These are phyloP conservation scores for Stichodactyla mertensii DNA, from an alignment of 64 coral and sea anemone genomes.

Conservation along the genomic window DNA sequence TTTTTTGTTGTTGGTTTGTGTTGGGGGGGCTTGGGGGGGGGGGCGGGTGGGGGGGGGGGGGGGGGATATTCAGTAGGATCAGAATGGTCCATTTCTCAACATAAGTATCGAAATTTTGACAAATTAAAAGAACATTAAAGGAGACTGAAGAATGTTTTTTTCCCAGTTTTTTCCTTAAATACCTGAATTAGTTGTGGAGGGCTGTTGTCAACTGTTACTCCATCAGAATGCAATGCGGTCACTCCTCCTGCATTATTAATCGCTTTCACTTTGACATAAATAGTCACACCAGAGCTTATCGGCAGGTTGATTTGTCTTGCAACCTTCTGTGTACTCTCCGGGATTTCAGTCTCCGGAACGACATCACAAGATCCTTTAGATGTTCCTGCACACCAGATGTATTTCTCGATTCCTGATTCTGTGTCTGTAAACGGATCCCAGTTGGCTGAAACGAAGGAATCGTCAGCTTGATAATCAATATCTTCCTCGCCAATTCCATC, in stretches of 20 bases:
- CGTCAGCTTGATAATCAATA: constrained; percentile 71
- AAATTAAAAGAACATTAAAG: too few relatives aligned
- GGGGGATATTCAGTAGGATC: too few relatives aligned
- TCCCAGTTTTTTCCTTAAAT: too few relatives aligned
- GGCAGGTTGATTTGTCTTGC: constrained; percentile 56
- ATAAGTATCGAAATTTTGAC: too few relatives aligned
- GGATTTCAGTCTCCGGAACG: constrained; percentile 34
- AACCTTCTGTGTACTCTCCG: constrained; percentile 27
- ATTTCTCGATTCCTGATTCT: constrained; percentile 71
- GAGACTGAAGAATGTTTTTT: too few relatives aligned
- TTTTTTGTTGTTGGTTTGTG: constrained; percentile 15
- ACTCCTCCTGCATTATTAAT: constrained; percentile 51
- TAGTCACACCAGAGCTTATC: constrained; percentile 54
- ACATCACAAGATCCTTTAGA: constrained; percentile 66
- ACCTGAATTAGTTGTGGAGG: constrained; percentile 19
- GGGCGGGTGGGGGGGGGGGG: too few relatives aligned
- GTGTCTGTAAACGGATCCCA: constrained; percentile 82
- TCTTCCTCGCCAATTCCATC: constrained; percentile 59
- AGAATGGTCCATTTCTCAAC: too few relatives aligned
- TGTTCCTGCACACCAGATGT: constrained; percentile 82
- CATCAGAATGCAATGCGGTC: constrained; percentile 39
- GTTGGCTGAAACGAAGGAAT: constrained; percentile 61
- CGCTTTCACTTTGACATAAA: constrained; percentile 61
- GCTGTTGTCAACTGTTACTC: constrained; percentile 57
- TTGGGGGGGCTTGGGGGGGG: too few relatives aligned